These are phyloP conservation scores for Xestoiulus laeticollis DNA, from an alignment of 2,888 invertebrate species.

Conservation along the genomic window DNA sequence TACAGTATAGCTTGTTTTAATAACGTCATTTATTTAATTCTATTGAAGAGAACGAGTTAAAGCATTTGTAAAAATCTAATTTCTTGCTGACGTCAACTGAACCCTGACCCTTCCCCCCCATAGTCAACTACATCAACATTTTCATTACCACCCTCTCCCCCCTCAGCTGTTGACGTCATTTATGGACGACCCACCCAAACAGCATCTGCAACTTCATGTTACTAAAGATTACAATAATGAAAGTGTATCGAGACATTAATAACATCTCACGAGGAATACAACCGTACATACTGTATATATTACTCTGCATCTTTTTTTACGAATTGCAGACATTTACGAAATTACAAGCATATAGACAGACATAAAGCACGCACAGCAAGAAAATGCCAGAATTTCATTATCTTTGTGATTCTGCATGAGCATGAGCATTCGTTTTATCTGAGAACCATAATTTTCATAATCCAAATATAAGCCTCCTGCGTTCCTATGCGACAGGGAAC, in stretches of 20 bases:
- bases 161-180: too few relatives aligned
- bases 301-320: too few relatives aligned
- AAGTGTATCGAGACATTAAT: conserved; percentile 7
- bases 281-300: background rate
- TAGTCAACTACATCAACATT: background rate
- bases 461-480: background rate
- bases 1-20: too few relatives aligned
- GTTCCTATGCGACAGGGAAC: background rate
- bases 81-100: background rate
- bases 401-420: background rate
- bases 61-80: too few relatives aligned
- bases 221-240: background rate
- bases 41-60: too few relatives aligned
- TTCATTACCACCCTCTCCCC: too few relatives aligned
- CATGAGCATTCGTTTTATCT: background rate
- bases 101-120: background rate
- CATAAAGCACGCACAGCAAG: background rate
- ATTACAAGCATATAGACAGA: too few relatives aligned
- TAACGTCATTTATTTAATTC: too few relatives aligned
- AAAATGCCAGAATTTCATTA: background rate
- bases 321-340: too few relatives aligned
- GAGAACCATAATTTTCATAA: background rate
- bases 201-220: too few relatives aligned
- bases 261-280: background rate
- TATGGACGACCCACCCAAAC: too few relatives aligned